Percentiles rank a stretch among this genome's conserved stretches.
Evolutionary conservation across 1,140 invertebrate genomes (phyloP).

Genomic region (Lycorma delicatula): DNA sequence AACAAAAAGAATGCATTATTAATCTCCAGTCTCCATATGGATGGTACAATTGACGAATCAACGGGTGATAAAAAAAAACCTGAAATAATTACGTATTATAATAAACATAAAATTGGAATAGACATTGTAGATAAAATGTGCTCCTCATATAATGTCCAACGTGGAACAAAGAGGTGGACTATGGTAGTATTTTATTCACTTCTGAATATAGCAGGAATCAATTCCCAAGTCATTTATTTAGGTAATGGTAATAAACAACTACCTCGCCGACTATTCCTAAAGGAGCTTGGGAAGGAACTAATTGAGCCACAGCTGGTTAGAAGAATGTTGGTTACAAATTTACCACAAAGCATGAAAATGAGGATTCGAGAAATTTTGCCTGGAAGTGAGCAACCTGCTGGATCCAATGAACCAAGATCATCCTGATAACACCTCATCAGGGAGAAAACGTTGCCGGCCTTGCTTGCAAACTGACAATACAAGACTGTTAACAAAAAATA

Average conservation of each 20-base stretch:
- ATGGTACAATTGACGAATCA: slow-evolving; percentile 21
- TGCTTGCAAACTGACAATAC: slow-evolving; percentile 10
- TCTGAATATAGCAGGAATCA: slow-evolving; percentile 33
- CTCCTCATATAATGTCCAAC: slow-evolving; percentile 19
- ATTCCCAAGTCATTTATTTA: slow-evolving; percentile 21
- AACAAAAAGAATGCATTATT: slow-evolving; percentile 29
- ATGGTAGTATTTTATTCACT: slow-evolving; percentile 27
- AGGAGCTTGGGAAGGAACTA: slow-evolving; percentile 16
- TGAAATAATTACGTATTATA: slow-evolving; percentile 35
- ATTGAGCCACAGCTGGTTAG: slow-evolving; percentile 14
- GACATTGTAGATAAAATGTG: slow-evolving; percentile 35
- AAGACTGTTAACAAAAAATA: slow-evolving; percentile 15
- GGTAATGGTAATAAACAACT: slow-evolving; percentile 15
- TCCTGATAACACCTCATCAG: too few species aligned
- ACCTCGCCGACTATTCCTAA: slow-evolving; percentile 16
- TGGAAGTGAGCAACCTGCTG: slow-evolving; percentile 3
- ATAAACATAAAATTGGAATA: slow-evolving; percentile 36
- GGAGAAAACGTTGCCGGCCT: slow-evolving; percentile 12
- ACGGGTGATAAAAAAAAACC: slow-evolving; percentile 30
- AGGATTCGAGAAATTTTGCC: slow-evolving; percentile 15
- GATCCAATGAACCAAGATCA: too few species aligned
- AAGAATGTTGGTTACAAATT: slow-evolving; percentile 10
- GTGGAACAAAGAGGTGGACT: slow-evolving; percentile 31
- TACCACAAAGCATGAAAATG: slow-evolving; percentile 13
- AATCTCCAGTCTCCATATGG: slow-evolving; percentile 26